Base-by-base conservation (phyloP, 2,113 vertebrate species). In the Phalacrocorax brasilianus region DNA sequence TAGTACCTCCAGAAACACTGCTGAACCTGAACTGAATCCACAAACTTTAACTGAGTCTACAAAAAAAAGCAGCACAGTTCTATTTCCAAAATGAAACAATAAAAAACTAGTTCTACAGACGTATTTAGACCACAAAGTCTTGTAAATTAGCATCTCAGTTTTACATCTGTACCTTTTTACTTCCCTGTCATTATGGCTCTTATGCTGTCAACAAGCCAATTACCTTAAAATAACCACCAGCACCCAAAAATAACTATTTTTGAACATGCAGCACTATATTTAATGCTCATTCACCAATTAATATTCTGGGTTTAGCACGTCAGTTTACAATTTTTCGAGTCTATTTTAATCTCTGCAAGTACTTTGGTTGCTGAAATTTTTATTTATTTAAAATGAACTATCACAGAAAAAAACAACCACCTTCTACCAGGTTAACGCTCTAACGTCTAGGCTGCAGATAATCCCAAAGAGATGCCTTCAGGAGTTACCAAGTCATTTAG, bases 191-290 rank as follows among this genome's bases (percentile, higher is more conserved):
- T 65, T 78, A 75, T 40, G 63, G 23, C 35, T 90, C 49, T 77
- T 61, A 71, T 0, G 11, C 56, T 87, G 30, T 50, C 76, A 92
- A 47, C 52, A 81, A 14, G 33, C 11, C 83, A 89, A 21, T 87
- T 81, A 68, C 30, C 40, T 91, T 73, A 88, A 90, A 96, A 93
- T 83, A 92, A 90, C 72, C 63, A 86, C 8, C 63, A 80, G 55
- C 15, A 81, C 6, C 47, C 50, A 27, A 86, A 93, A 94, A 86
- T 58, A 96, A 47, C 85, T 92, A 2, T 8, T 65, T 91, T 72
- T 86, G 61, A 89, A 78, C 28, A 40, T n/a, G 30, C 9, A 75
- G 15, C 59, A 56, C 61, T 89, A 32, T 84, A 85, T 95, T 76
- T 94, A 42, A 70, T 81, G 73, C 16, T 93, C 52, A 30, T 68